A percentile compares a stretch with the other conserved stretches of the same genome.
These are phyloP conservation scores for Spatulosminthurus flaviceps DNA, from an alignment of 2,888 invertebrate genomes.

Conservation along the genomic window DNA sequence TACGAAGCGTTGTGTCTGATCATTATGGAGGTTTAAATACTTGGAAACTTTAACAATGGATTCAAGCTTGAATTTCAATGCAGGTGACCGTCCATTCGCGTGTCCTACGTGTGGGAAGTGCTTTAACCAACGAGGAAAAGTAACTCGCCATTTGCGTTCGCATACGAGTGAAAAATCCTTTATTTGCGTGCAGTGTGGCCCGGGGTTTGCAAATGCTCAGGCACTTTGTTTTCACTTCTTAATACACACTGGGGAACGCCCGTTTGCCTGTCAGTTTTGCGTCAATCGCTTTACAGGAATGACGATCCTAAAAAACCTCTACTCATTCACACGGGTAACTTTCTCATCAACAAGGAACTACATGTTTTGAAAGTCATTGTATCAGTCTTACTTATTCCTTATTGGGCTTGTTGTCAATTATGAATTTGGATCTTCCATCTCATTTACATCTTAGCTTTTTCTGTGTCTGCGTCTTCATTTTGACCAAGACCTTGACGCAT, in stretches of 20 bases:
- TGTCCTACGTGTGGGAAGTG: conserved; percentile 74
- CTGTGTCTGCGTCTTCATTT: too few species aligned
- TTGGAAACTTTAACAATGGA: too few species aligned
- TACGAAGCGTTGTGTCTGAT: too few species aligned
- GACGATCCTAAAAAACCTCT: conserved; percentile 76
- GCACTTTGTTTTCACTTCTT: conserved; percentile 47
- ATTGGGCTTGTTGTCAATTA: too few species aligned
- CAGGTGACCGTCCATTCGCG: conserved; percentile 68
- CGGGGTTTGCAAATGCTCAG: conserved; percentile 50
- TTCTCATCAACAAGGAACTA: conserved; percentile 26
- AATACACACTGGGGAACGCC: conserved; percentile 68
- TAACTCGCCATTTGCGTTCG: conserved; percentile 75
- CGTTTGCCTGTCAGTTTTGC: conserved; percentile 72
- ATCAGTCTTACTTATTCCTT: too few species aligned
- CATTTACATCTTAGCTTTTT: too few species aligned
- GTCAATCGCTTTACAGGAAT: conserved; percentile 72
- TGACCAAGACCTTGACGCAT: too few species aligned
- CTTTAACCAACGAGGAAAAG: conserved; percentile 76
- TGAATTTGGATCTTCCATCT: too few species aligned
- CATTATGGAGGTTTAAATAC: too few species aligned
- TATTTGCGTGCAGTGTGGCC: conserved; percentile 43
- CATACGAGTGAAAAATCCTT: conserved; percentile 69
- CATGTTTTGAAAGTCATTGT: not conserved
- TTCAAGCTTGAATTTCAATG: too few species aligned
- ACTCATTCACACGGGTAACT: conserved; percentile 70